A percentile compares a stretch with the other conserved stretches of the same genome.
Evolutionary conservation across 2,888 invertebrate genomes (phyloP).

Genomic region (Drymonia ruficornis): DNA sequence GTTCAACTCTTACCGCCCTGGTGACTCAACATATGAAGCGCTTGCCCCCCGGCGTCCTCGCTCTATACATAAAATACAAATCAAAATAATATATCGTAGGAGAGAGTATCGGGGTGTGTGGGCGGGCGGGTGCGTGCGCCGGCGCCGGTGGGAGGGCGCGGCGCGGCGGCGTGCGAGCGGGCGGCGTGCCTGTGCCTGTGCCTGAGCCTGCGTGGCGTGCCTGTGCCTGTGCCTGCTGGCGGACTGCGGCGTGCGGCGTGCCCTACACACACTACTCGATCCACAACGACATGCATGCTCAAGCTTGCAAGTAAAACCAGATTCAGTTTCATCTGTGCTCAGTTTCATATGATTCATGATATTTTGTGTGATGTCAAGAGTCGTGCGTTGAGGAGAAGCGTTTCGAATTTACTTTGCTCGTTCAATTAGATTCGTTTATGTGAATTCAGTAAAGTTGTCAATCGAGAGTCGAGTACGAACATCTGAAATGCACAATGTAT

Average conservation of each 20-base stretch:
- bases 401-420: slow-evolving; percentile 84
- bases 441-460: slow-evolving; percentile 78
- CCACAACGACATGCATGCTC: slow-evolving; percentile 83
- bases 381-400: slow-evolving; percentile 85
- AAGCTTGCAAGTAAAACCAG: slow-evolving; percentile 85
- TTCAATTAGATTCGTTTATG: slow-evolving; percentile 69
- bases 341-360: slow-evolving; percentile 83
- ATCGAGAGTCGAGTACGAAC: slow-evolving; percentile 77
- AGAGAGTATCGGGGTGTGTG: slow-evolving; percentile 81
- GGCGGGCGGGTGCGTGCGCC: slow-evolving; percentile 60
- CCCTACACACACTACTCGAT: slow-evolving; percentile 75
- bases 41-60: slow-evolving; percentile 96
- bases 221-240: slow-evolving; percentile 47
- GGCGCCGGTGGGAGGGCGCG: slow-evolving; percentile 51
- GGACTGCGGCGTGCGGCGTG: slow-evolving; percentile 38
- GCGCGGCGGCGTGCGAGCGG: slow-evolving; percentile 44
- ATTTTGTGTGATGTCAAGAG: slow-evolving; percentile 83
- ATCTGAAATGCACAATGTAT: slow-evolving; percentile 81
- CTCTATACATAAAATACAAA: slow-evolving; percentile 90
- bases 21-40: slow-evolving; percentile 94
- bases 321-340: slow-evolving; percentile 83
- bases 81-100: slow-evolving; percentile 84
- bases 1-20: slow-evolving; percentile 95
- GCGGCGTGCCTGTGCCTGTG: slow-evolving; percentile 42
- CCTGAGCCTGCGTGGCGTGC: slow-evolving; percentile 41